These are phyloP conservation scores for Clarias laeviceps DNA, from an alignment of 2,797 vertebrate genomes.

Conservation along the genomic window DNA sequence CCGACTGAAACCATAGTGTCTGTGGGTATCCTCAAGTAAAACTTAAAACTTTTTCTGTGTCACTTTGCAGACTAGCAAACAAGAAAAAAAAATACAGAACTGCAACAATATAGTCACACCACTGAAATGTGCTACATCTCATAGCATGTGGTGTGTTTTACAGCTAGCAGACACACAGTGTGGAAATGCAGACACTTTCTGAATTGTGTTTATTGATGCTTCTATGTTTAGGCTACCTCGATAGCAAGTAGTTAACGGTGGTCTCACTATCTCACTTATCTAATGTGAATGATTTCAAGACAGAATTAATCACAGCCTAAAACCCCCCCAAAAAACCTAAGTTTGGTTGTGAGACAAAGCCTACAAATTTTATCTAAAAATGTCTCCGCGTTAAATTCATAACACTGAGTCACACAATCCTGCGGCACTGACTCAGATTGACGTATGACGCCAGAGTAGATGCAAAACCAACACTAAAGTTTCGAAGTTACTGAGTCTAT, in stretches of 20 bases:
- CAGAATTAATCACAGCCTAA: neutral
- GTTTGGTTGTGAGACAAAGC: neutral
- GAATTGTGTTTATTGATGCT: neutral
- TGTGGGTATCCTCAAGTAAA: constrained; percentile 3
- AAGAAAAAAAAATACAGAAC: neutral
- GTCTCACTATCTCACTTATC: neutral
- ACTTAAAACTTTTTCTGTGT: neutral
- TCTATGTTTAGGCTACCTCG: neutral
- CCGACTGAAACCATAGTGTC: neutral
- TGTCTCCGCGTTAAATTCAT: neutral
- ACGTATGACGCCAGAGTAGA: neutral
- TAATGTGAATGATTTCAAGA: neutral
- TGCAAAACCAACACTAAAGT: neutral
- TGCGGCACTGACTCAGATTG: neutral
- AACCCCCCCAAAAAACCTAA: neutral
- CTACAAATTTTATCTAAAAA: neutral
- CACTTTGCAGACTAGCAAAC: neutral
- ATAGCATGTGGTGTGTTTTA: neutral
- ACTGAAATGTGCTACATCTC: constrained; percentile 5
- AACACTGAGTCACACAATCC: neutral
- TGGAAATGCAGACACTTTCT: neutral
- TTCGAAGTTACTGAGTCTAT: neutral
- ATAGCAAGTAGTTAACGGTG: neutral
- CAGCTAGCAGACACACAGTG: neutral
- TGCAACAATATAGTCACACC: neutral